Evolutionary conservation across 1,140 invertebrate genomes (phyloP).

Genomic region (Chymomyza costata): DNA sequence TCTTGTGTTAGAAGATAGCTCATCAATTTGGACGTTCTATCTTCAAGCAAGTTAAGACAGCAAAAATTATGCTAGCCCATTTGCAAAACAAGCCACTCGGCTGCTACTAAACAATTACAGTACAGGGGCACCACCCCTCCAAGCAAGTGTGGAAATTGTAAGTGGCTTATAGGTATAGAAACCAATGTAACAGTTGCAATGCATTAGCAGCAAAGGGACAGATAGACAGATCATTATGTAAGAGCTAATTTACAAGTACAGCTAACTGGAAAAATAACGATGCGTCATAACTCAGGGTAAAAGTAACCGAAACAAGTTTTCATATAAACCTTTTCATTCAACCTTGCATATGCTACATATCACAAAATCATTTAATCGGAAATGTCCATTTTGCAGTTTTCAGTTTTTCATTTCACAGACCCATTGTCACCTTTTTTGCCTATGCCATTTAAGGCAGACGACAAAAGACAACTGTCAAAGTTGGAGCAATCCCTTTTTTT

Average conservation of each 20-base stretch:
- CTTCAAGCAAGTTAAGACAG: slow-evolving; percentile 15
- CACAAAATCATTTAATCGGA: too few relatives aligned
- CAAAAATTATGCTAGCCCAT: slow-evolving; percentile 63
- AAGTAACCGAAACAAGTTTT: too few relatives aligned
- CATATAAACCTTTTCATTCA: slow-evolving; percentile 1
- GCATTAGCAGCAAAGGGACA: too few relatives aligned
- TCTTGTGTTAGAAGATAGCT: slow-evolving; percentile 40
- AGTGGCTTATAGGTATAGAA: too few relatives aligned
- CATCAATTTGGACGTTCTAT: slow-evolving; percentile 40
- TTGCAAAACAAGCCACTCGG: slow-evolving; percentile 64
- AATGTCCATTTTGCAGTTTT: slow-evolving; percentile 60
- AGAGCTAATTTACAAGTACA: too few relatives aligned
- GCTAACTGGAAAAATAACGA: too few relatives aligned
- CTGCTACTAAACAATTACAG: slow-evolving; percentile 33
- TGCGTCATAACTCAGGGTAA: too few relatives aligned
- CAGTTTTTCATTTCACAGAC: slow-evolving; percentile 38
- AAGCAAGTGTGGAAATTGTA: too few relatives aligned
- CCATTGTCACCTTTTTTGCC: slow-evolving; percentile 63
- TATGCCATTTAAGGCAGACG: slow-evolving; percentile 35
- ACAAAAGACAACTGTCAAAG: slow-evolving; percentile 52
- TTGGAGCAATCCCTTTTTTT: slow-evolving; percentile 39
- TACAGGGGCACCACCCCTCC: background rate
- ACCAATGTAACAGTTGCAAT: too few relatives aligned
- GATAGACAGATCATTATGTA: too few relatives aligned
- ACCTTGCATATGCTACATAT: slow-evolving; percentile 61